Conservation (phyloP, 2,888 invertebrate species). For the Coelinius sp. region DNA sequence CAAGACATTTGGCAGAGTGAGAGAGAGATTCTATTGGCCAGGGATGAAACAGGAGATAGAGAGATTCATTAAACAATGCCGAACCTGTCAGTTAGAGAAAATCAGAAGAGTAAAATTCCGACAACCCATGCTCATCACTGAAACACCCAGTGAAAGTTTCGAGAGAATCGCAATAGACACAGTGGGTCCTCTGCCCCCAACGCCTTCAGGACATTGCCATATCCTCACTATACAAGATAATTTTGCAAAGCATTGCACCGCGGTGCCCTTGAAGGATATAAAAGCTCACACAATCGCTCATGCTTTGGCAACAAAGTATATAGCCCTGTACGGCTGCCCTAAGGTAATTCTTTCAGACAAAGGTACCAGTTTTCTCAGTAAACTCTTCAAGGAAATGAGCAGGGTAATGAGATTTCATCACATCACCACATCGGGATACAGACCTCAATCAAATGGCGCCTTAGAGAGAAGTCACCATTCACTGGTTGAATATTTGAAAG, state of each 20-base stretch:
- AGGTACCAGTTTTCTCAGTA: constrained; percentile 4
- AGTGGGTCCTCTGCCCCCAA: background rate
- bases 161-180: background rate
- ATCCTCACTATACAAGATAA: constrained; percentile 30
- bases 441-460: no score
- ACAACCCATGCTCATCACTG: background rate
- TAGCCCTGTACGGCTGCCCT: background rate
- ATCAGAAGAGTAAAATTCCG: background rate
- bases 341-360: background rate
- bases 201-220: background rate
- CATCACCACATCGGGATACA: no score
- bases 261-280: constrained; percentile 27
- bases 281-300: constrained; percentile 28
- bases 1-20: background rate
- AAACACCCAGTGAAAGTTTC: background rate
- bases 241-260: constrained; percentile 18
- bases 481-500: background rate
- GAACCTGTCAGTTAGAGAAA: background rate
- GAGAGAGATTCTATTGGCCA: no score
- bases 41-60: background rate
- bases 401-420: background rate
- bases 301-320: constrained; percentile 49
- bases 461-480: no score
- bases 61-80: background rate
- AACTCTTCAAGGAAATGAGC: background rate